phyloP scores from a whole-genome alignment of 2,888 invertebrate species.

The Acanthopleura granulata region DNA sequence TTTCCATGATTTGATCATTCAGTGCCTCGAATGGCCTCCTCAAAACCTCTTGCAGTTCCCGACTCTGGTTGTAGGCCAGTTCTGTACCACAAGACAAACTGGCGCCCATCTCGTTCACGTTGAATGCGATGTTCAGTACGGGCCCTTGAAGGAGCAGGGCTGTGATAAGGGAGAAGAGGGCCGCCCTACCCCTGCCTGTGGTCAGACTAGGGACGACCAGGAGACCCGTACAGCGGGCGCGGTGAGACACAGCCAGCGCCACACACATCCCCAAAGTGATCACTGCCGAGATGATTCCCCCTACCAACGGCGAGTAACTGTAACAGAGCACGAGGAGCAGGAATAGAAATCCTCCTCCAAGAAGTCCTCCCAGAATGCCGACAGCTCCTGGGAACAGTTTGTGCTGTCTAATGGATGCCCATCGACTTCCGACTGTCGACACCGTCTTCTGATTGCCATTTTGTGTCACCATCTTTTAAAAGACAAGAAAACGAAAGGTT shows the following conservation, averaged over 20 bases:
- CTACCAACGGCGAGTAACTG: conserved; percentile 29
- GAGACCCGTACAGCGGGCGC: conserved; percentile 35
- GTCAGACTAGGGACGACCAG: conserved; percentile 39
- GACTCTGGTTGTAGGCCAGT: conserved; percentile 38
- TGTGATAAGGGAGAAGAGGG: conserved; percentile 40
- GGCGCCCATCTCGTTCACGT: conserved; percentile 33
- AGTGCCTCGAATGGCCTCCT: conserved; percentile 31
- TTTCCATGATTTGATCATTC: conserved; percentile 17
- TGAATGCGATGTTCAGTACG: conserved; percentile 37
- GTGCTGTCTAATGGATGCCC: too few species aligned
- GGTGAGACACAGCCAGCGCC: conserved; percentile 33
- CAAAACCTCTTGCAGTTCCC: conserved; percentile 31
- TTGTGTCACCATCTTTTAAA: too few species aligned
- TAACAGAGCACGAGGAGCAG: conserved; percentile 31
- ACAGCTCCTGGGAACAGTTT: not conserved
- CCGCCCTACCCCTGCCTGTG: conserved; percentile 38
- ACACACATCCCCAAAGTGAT: conserved; percentile 32
- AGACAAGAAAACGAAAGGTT: too few species aligned
- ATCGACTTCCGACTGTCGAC: too few species aligned
- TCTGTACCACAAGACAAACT: conserved; percentile 42
- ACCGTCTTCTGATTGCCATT: too few species aligned
- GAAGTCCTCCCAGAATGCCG: conserved; percentile 31
- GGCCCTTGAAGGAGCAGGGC: conserved; percentile 36
- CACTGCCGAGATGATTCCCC: conserved; percentile 31
- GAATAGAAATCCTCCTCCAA: conserved; percentile 32